Base-by-base conservation (phyloP, 2,888 invertebrate species). In the Dinocampus coccinellae region DNA sequence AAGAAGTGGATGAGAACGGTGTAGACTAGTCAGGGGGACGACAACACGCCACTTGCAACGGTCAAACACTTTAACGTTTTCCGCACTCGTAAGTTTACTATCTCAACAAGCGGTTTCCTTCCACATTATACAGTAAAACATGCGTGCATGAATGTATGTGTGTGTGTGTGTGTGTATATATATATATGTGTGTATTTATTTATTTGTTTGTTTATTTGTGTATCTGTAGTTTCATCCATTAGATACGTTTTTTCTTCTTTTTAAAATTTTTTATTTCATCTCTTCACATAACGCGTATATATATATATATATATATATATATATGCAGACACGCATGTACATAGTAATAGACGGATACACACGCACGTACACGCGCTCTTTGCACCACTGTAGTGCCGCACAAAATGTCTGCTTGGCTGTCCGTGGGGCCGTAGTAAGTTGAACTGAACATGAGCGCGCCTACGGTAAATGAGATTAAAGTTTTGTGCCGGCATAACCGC, bases 401-500 rank as follows among this genome's bases (percentile, higher is more conserved):
- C 67, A 68, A 72, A 72, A 72, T 74, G 72, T 72, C 70, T 65
- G 72, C 63, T 72, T 69, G 77, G 79, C 82, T 82, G 82, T 80
- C 80, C 84, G 83, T 83, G 77, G 79, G 78, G 79, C 84, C 77
- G 83, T 82, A 82, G 84, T 84, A 82, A 85, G 83, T 83, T 80
- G 82, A 84, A 84, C 85, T 84, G 83, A 83, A 81, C 79, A 78
- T 79, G 74, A 80, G 81, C 81, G 81, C 82, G 81, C 80, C 81
- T 82, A 85, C 85, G 83, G 85, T 83, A 84, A 84, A 85, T 80
- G 83, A 85, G 85, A 85, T 85, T 85, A 82, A 81, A 83, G 83
- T 82, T 78, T 73, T 68, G 52, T 68, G 65, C 76, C 78, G 74
- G 73, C 74, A 67, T 42, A 70, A 34, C 63, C 36, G 13, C 13